phyloP scores from a whole-genome alignment of 2,797 vertebrate species.

The Meda fulgida region DNA sequence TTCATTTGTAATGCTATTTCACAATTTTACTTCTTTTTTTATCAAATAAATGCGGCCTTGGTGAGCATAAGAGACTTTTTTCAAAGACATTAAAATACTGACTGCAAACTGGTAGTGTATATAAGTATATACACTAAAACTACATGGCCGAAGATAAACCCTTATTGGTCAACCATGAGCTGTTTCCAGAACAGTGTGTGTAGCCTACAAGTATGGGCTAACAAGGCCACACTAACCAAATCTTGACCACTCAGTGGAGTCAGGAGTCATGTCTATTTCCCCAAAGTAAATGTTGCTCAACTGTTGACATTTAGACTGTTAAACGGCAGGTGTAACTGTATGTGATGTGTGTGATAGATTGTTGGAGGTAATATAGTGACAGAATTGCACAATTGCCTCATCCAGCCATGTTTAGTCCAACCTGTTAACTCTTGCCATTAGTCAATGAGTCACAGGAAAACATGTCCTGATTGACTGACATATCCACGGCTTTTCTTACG shows the following conservation, averaged over 20 bases:
- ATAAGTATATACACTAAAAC: background rate
- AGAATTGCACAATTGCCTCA: slow-evolving; percentile 20
- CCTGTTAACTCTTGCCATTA: slow-evolving; percentile 35
- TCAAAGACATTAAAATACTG: background rate
- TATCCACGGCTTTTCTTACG: slow-evolving; percentile 45
- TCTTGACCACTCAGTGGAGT: background rate
- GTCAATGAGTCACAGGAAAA: slow-evolving; percentile 31
- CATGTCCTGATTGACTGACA: slow-evolving; percentile 42
- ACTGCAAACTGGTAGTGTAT: background rate
- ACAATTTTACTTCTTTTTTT: background rate
- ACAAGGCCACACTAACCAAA: background rate
- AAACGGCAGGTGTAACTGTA: background rate
- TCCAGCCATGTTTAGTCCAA: slow-evolving; percentile 28
- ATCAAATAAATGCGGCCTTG: background rate
- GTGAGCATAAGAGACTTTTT: background rate
- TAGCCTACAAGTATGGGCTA: background rate
- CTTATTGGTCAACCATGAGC: background rate
- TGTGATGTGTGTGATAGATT: slow-evolving; percentile 12
- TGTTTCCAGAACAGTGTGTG: background rate
- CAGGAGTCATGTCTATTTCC: background rate
- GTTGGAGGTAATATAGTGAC: slow-evolving; percentile 40
- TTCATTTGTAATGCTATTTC: background rate
- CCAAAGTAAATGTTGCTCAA: slow-evolving; percentile 17
- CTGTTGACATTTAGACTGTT: slow-evolving; percentile 20
- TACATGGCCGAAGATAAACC: background rate